Evolutionary conservation across 2,797 vertebrate genomes (phyloP), one percentile per base, ranked within the genome.

Genomic region (Enteromius unitaeniatus): DNA sequence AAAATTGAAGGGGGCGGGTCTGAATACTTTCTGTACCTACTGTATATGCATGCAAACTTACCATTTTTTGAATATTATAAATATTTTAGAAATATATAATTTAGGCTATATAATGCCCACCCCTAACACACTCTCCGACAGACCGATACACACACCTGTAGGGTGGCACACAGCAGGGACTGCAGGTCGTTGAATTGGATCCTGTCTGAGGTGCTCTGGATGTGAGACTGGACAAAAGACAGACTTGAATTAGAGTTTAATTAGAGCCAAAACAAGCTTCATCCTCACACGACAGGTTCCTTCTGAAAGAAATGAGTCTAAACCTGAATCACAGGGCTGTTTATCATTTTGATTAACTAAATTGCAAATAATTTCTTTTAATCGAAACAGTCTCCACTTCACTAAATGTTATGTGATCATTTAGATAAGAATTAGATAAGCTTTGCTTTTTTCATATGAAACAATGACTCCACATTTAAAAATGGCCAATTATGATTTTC

Each of bases 151-250:
- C 58, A 14, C 11, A 62, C 98, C 96, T 99, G 98, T 15, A 99
- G 95, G n/a, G 98, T 99, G 84, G 98, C 98, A 2, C 98, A 99
- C 7, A 99, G 96, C 26, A 99, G 94, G 15, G 98, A 99, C 94
- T 99, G 98, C 64, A 99, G 96, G 91, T 99, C 98, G 37, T 99
- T 99, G 92, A 98, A 99, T 92, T 99, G 98, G 94, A 99, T 98
- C 84, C 98, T 93, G 92, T 99, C 98, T 0, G 98, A 99, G 2
- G 98, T 99, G 92, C 97, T 99, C 95, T 99, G 98, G 91, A 99
- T 99, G 89, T 99, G 97, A 73, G 98, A 99, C 98, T 99, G 93
- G 0, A 42, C 19, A 49, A 79, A 31, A 79, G 2, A 64, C 8
- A 64, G 26, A 34, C 1, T 45, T 42, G 42, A 47, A 47, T 47